These are phyloP conservation scores for Cygnus buccinator DNA, from an alignment of 2,113 vertebrate genomes.

Conservation along the genomic window DNA sequence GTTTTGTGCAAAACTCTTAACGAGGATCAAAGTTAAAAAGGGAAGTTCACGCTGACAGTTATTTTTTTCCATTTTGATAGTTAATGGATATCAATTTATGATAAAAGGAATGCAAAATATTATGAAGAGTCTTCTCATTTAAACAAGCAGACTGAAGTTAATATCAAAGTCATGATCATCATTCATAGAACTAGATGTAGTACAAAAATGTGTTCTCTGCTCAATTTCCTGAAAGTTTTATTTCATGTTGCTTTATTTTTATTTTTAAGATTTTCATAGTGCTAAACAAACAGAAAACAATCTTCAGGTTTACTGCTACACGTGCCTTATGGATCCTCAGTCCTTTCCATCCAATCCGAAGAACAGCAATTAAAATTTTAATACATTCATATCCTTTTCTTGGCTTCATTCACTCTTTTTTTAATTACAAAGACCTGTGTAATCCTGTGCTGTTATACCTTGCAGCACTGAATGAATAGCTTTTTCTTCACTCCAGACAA, in stretches of 20 bases:
- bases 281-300: slow-evolving; percentile 94
- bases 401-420: not conserved
- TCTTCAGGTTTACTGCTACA: slow-evolving; percentile 96
- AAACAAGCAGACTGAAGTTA: not conserved
- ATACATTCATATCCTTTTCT: slow-evolving; percentile 96
- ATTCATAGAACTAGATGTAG: not conserved
- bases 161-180: not conserved
- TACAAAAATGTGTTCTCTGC: not conserved
- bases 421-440: rapidly evolving
- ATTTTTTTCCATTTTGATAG: not conserved
- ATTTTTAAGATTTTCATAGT: slow-evolving; percentile 91
- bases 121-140: not conserved
- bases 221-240: not conserved
- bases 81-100: not conserved
- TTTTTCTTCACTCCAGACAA: not conserved
- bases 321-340: slow-evolving; percentile 93
- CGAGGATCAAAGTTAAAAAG: not conserved
- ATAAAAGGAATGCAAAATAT: not conserved
- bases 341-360: slow-evolving; percentile 91
- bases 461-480: not conserved
- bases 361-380: slow-evolving; percentile 90
- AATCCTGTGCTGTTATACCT: not conserved
- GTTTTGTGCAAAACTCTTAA: not conserved
- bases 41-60: not conserved
- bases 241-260: not conserved